Base-by-base conservation (phyloP, 2,113 vertebrate genomes). In the Arothron firmamentum region DNA sequence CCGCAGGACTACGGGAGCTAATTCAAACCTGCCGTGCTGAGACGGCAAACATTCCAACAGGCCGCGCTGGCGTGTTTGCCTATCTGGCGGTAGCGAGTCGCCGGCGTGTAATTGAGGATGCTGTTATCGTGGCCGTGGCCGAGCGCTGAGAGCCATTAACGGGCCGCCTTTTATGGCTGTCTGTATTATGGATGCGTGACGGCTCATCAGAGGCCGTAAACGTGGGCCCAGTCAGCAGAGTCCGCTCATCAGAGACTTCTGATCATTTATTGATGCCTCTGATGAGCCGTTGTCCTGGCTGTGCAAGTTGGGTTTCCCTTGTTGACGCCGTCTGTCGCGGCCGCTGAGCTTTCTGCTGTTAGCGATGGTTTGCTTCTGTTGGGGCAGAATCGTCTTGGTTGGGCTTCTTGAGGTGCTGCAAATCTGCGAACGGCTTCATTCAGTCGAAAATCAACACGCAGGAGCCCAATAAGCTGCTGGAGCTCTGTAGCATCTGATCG, bases 211-310 rank as follows among this genome's bases (percentile, higher is more conserved):
- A 86, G 68, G 75, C 87, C 75, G 80, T 83, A 88, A 82, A 86
- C 79, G 85, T 78, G 41, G 65, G 67, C 84, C 72, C 82, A 76
- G 84, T 92, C 84, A 93, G 91, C 88, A 92, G 85, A 88, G 89
- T 90, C 85, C 62, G 74, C 80, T 91, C 87, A 88, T 90, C 90
- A 89, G 86, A 86, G 76, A 78, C 79, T 81, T 92, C 92, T 92
- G 90, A 88, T 92, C 92, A 92, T 90, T 92, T 92, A 91, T 92
- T 91, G 86, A 93, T 90, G 89, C 72, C 60, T 79, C 85, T 74
- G 78, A 80, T 87, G 90, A 90, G 90, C 91, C 86, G 84, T 85
- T 90, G 70, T 85, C 87, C 80, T 12, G 56, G 77, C 67, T 81
- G 64, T 74, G 54, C 69, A 52, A 45, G 18, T 79, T 75, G 72